Evolutionary conservation across 2,797 vertebrate species (phyloP), one percentile per base, ranked within the genome.

Genomic region (Phylloscopus collybita): DNA sequence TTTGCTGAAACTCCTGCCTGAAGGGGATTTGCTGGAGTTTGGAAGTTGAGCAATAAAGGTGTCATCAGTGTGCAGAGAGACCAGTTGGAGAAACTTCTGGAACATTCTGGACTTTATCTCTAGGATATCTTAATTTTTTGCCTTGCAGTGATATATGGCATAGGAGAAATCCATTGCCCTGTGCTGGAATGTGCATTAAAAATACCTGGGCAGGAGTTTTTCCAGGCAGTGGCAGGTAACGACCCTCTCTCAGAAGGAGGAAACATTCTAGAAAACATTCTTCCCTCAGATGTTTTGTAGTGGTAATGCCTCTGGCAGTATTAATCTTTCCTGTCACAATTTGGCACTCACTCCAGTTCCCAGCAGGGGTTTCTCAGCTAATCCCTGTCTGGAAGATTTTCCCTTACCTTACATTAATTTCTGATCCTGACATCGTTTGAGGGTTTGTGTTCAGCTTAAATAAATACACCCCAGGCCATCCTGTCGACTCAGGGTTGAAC

Each of bases 281-380:
- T 75, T 83, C 50, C 59, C 44, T 81, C 70, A 80, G n/a, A 25
- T 69, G 50, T 89, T 87, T 74, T 51, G 60, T 47, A 34, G 84
- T 53, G 50, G 86, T 72, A 81, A 72, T 34, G 49, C 54, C 65
- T 81, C 84, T 79, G 42, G 45, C 75, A 82, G 64, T 64, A 47
- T 88, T 90, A 86, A 92, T 96, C 86, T 86, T 86, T 69, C 51
- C 56, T 88, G 92, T 86, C 94, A 83, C 56, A 72, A 11, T 81
- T 92, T 92, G 95, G 84, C 84, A 79, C 73, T 95, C 30, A 6
- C 60, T 92, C 44, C 27, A 22, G 57, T 38, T 88, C 86, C 86
- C 75, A 74, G 90, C 79, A 85, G 93, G 82, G 72, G 32, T 94
- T 96, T 94, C 75, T 82, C 84, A 57, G 56, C 76, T 91, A 91